Base-by-base conservation (phyloP, 2,797 vertebrate genomes). In the Sebastes glaucus region DNA sequence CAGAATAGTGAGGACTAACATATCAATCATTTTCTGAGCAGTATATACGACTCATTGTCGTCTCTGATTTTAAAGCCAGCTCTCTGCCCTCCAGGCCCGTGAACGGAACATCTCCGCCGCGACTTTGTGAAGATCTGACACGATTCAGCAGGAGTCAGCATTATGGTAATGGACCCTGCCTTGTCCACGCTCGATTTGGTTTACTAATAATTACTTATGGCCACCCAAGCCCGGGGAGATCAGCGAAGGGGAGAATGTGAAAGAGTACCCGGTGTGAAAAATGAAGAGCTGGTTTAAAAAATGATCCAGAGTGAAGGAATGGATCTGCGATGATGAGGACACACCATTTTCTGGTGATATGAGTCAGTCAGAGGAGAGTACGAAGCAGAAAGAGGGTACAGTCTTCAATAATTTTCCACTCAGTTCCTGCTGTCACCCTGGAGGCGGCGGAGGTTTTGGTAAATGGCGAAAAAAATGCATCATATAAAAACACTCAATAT, bases 141-240 rank as follows among this genome's bases (percentile, higher is more conserved):
- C 2, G 38, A 69, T 83, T 84, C 73, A 55, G 73, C n/a, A 8
- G 76, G 52, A 84, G 83, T 91, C 89, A 89, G 91, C 89, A 27
- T 71, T 87, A 90, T 88, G 83, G 49, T 80, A 91, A 92, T 89
- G 28, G 60, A 0, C 32, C 63, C 76, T 28, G 60, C 69, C 71
- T 77, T 8, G 60, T 78, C 83, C 85, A 77, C 38, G 81, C 88
- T 88, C 60, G 1, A 89, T 91, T 88, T 82, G 72, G 89, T 90
- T 92, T 86, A 88, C 89, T 87, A 91, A 92, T 93, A 92, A 91
- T 92, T 87, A 92, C 88, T 85, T 78, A 71, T 85, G 72, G 86
- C 75, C 83, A 86, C 68, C 64, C 42, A 70, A 71, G 80, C 27
- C 74, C 2, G 9, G 20, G 65, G 66, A 84, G 75, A 83, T 68